Evolutionary conservation across 1,140 invertebrate genomes (phyloP), one percentile per base, ranked within the genome.

Genomic region (Neodiprion virginianus): DNA sequence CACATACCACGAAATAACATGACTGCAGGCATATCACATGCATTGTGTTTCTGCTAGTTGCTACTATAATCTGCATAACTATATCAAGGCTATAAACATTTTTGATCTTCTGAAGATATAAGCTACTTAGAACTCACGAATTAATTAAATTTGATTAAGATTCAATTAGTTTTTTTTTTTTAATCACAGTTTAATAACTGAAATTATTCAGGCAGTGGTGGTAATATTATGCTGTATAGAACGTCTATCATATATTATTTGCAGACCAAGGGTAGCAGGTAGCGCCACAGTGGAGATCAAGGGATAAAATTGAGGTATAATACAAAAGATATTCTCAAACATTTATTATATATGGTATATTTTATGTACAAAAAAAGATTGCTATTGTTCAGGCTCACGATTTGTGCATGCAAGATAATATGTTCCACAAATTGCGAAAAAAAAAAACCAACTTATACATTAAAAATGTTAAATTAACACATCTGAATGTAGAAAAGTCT

Each of bases 261-360:
- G 28, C 28, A 40, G 28, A 40, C 28, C 28, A 40, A 40, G 28
- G 28, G 28, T 40, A 40, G 28, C 28, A 40, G 28, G 28, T 40
- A 40, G 28, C 28, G 1, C 28, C 28, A 40, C 28, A 40, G 28
- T 40, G 28, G 28, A 40, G 28, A 40, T 61, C n/a, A 8, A 14
- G 8, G 53, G 53, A 61, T 61, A 14, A 8, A 61, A 61, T 61
- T 61, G n/a, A 17, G 53, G 53, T 61, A 61, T 12, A 61, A 61
- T 17, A 61, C 53, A 61, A 61, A 61, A 61, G 53, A 61, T 17
- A 61, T 61, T 61, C 53, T 61, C 11, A 61, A 17, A 61, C 53
- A 61, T 61, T 61, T 61, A 61, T 61, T 61, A 61, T 12, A 61
- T 61, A 61, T 61, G 53, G n/a, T 61, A 17, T 61, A 61, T 61